phyloP scores from a whole-genome alignment of 1,140 invertebrate genomes.

The Choristoneura fumiferana region DNA sequence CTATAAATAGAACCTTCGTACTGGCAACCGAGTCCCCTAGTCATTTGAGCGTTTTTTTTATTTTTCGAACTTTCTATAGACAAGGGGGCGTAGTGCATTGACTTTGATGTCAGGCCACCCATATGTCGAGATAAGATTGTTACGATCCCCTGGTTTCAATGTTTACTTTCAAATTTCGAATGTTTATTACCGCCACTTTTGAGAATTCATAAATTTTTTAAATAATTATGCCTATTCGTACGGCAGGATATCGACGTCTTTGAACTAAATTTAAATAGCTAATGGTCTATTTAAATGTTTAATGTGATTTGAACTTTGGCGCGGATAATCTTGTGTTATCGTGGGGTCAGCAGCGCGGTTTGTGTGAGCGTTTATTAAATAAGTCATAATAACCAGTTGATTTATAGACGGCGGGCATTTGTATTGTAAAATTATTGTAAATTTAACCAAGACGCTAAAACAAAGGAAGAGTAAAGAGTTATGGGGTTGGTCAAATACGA shows the following conservation, averaged over 20 bases:
- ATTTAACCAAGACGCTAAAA: too few species aligned
- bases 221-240: constrained; percentile 1
- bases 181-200: constrained; percentile 9
- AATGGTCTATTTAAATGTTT: constrained; percentile 10
- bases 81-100: constrained; percentile 20
- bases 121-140: constrained; percentile 24
- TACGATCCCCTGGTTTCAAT: neutral
- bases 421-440: too few species aligned
- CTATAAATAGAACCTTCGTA: neutral
- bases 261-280: constrained; percentile 13
- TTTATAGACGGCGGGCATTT: too few species aligned
- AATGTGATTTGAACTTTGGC: constrained; percentile 3
- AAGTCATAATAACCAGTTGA: too few species aligned
- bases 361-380: too few species aligned
- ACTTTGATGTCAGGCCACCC: constrained; percentile 19
- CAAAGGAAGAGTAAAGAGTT: too few species aligned
- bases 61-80: constrained; percentile 14
- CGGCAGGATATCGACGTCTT: constrained; percentile 4
- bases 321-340: constrained; percentile 3
- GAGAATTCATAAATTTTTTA: neutral
- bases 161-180: constrained; percentile 13
- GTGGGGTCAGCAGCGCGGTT: neutral
- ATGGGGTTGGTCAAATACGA: too few species aligned
- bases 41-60: constrained; percentile 21
- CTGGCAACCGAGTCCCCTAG: constrained; percentile 9